Conservation (phyloP, 2,888 invertebrate genomes). For the Galerucella nymphaeae region DNA sequence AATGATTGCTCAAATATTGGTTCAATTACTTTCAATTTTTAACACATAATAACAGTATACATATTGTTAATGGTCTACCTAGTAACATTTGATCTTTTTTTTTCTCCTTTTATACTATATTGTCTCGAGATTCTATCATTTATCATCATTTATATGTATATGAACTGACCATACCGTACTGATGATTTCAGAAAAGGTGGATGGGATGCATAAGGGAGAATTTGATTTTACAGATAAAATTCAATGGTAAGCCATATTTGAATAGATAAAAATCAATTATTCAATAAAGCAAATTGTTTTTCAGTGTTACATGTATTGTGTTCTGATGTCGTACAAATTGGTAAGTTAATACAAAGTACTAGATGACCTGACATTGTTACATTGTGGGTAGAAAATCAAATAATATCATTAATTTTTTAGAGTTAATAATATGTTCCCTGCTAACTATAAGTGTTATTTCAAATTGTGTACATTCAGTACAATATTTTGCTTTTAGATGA, state of each 20-base stretch:
- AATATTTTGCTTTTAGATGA: slow-evolving; percentile 35
- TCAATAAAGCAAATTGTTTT: slow-evolving; percentile 31
- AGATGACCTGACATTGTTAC: neutral
- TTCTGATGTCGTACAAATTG: slow-evolving; percentile 68
- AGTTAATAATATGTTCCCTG: neutral
- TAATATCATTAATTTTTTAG: neutral
- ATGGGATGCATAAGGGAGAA: slow-evolving; percentile 48
- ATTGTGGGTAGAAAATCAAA: neutral
- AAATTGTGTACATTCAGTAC: too few species aligned
- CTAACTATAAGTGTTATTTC: too few species aligned
- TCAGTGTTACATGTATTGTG: slow-evolving; percentile 68
- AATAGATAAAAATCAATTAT: too few species aligned
- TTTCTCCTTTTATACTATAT: too few species aligned
- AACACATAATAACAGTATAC: too few species aligned
- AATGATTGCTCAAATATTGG: too few species aligned
- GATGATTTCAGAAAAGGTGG: slow-evolving; percentile 47
- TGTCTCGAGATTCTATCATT: neutral
- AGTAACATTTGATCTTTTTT: too few species aligned
- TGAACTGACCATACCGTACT: neutral
- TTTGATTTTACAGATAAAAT: slow-evolving; percentile 42
- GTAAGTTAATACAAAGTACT: slow-evolving; percentile 57
- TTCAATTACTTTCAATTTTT: too few species aligned
- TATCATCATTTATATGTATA: neutral
- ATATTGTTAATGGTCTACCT: too few species aligned
- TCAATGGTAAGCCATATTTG: slow-evolving; percentile 38